Percentiles rank a stretch among this genome's conserved stretches.
phyloP scores from a whole-genome alignment of 2,797 vertebrate genomes.

The Ambastaia sidthimunki region DNA sequence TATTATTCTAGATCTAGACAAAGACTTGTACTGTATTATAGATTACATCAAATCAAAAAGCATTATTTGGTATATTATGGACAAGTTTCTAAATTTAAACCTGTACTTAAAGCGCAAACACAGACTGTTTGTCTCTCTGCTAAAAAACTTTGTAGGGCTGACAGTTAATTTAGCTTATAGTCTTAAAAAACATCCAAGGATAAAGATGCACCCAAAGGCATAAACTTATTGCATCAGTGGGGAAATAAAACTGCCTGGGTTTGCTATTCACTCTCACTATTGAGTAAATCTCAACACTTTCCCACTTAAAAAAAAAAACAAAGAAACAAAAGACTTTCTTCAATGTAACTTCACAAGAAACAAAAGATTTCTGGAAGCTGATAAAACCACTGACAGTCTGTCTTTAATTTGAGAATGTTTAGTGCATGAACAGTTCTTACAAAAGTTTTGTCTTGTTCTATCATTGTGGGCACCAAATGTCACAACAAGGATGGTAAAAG shows the following conservation, averaged over 20 bases:
- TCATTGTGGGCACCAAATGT: too few species aligned
- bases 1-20: background rate
- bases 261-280: background rate
- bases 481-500: too few species aligned
- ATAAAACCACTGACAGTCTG: background rate
- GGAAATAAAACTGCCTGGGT: background rate
- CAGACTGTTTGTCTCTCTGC: background rate
- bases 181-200: conserved; percentile 9
- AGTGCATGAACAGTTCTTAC: conserved; percentile 22
- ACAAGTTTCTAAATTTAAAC: background rate
- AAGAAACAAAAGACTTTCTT: background rate
- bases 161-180: conserved; percentile 15
- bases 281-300: background rate
- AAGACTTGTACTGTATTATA: background rate
- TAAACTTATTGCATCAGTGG: background rate
- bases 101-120: conserved; percentile 9
- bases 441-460: background rate
- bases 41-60: background rate
- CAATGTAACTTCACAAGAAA: background rate
- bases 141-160: background rate
- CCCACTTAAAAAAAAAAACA: background rate
- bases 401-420: conserved; percentile 42
- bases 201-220: background rate
- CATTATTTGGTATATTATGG: background rate
- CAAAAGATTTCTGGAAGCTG: conserved; percentile 2